Conservation (phyloP, 2,113 vertebrate genomes). For the Pterocles orientalis region DNA sequence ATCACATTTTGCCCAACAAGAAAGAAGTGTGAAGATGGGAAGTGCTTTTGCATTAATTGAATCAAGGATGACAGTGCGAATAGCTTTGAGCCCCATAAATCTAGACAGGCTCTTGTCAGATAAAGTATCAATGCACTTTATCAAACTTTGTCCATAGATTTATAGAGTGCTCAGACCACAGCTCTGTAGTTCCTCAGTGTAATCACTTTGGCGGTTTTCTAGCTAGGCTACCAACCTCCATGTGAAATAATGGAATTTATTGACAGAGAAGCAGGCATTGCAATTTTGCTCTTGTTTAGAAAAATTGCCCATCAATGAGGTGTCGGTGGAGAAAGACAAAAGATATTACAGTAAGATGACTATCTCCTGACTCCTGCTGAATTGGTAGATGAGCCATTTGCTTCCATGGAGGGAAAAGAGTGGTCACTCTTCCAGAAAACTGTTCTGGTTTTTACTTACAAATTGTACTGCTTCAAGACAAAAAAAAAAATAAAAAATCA, state of each 20-base stretch:
- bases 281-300: slow-evolving; percentile 72
- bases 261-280: slow-evolving; percentile 65
- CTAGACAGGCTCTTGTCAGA: slow-evolving; percentile 52
- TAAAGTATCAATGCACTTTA: slow-evolving; percentile 68
- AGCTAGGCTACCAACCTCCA: slow-evolving; percentile 51
- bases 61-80: neutral
- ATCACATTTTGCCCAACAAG: slow-evolving; percentile 17
- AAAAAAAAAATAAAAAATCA: neutral
- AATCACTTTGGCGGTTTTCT: slow-evolving; percentile 68
- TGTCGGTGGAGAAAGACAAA: slow-evolving; percentile 63
- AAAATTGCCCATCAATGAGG: slow-evolving; percentile 74
- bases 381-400: slow-evolving; percentile 47
- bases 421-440: slow-evolving; percentile 25
- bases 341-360: slow-evolving; percentile 52
- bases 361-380: slow-evolving; percentile 58
- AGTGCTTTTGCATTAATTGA: slow-evolving; percentile 56
- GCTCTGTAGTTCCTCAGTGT: slow-evolving; percentile 55
- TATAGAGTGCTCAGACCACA: slow-evolving; percentile 67
- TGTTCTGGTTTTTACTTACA: neutral
- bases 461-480: neutral
- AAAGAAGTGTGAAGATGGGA: neutral
- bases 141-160: slow-evolving; percentile 72
- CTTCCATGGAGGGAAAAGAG: neutral
- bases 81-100: slow-evolving; percentile 52
- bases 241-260: slow-evolving; percentile 75